A percentile compares a stretch with the other conserved stretches of the same genome.
phyloP scores from a whole-genome alignment of 2,113 vertebrate species.

The Vulpes vulpes region DNA sequence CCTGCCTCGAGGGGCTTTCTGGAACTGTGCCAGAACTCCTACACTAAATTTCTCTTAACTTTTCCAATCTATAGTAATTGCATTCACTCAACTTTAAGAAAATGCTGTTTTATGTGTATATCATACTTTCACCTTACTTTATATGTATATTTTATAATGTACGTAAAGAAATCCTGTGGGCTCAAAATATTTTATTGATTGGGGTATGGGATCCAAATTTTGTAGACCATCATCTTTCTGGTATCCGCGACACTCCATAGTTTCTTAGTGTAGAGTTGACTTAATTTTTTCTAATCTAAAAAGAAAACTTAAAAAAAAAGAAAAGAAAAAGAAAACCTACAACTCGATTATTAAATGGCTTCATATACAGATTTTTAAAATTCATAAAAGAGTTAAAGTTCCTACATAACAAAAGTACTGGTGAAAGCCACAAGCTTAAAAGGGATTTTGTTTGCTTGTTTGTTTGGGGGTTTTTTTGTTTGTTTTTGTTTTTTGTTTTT shows the following conservation, averaged over 20 bases:
- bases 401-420: background rate
- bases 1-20: too few relatives aligned
- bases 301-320: background rate
- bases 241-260: background rate
- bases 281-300: slow-evolving; percentile 4
- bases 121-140: background rate
- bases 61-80: background rate
- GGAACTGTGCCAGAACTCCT: background rate
- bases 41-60: background rate
- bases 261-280: slow-evolving; percentile 15
- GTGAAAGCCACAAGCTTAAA: background rate
- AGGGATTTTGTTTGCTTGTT: background rate
- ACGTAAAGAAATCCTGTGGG: background rate
- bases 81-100: background rate
- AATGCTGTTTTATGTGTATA: background rate
- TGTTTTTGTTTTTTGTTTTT: background rate
- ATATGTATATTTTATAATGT: background rate
- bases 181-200: slow-evolving; percentile 19
- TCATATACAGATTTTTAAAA: background rate
- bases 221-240: background rate
- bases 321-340: background rate
- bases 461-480: background rate
- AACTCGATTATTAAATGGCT: background rate
- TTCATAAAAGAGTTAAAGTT: background rate
- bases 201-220: background rate